A percentile compares a stretch with the other conserved stretches of the same genome.
These are phyloP conservation scores for Thryonomys swinderianus DNA, from an alignment of 2,113 vertebrate species.

Conservation along the genomic window DNA sequence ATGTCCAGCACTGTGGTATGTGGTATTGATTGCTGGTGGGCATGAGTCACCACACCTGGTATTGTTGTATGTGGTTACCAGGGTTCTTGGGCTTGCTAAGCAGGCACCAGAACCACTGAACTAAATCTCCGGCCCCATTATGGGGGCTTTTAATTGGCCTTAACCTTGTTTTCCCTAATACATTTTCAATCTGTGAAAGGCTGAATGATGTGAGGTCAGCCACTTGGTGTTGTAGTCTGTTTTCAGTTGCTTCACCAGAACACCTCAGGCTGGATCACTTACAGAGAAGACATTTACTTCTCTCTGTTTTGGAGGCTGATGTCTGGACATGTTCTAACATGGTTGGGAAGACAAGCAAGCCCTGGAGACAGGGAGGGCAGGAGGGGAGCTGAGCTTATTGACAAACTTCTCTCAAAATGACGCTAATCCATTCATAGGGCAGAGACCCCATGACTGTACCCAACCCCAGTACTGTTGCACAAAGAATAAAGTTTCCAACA, in stretches of 20 bases:
- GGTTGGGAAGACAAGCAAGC: not conserved
- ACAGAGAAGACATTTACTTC: not conserved
- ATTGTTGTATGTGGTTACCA: too few species aligned
- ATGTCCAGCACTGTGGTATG: too few species aligned
- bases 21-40: too few species aligned
- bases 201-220: not conserved
- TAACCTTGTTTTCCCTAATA: not conserved
- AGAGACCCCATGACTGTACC: too few species aligned
- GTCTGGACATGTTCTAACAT: not conserved
- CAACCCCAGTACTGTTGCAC: not conserved
- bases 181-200: conserved; percentile 8
- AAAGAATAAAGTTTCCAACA: not conserved
- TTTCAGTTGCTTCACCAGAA: not conserved
- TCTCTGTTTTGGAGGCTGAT: not conserved
- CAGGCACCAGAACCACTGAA: too few species aligned
- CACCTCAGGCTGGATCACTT: not conserved
- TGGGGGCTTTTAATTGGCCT: not conserved
- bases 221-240: not conserved
- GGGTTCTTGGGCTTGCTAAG: too few species aligned
- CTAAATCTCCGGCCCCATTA: too few species aligned
- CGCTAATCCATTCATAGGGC: too few species aligned
- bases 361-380: not conserved
- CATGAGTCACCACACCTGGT: too few species aligned
- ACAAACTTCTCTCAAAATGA: not conserved
- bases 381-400: not conserved